These are phyloP conservation scores for Trichosurus vulpecula DNA, from an alignment of 2,797 vertebrate species.

Conservation along the genomic window DNA sequence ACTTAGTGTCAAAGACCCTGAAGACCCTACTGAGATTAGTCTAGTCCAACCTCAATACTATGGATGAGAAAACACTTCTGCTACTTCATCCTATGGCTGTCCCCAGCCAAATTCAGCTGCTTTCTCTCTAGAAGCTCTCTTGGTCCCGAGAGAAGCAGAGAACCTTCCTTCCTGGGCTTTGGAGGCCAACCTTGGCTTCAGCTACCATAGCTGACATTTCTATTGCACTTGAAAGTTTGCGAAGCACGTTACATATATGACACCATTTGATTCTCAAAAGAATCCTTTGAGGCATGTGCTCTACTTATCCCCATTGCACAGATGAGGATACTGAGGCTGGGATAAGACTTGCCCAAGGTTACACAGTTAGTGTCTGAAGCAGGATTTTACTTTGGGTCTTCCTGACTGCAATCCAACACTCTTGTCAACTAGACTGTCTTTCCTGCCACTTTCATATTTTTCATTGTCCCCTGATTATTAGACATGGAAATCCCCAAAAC, in stretches of 20 bases:
- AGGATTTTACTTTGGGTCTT: neutral
- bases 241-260: neutral
- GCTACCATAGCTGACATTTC: neutral
- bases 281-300: neutral
- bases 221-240: neutral
- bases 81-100: neutral
- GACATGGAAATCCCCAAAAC: neutral
- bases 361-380: neutral
- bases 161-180: neutral
- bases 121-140: neutral
- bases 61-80: neutral
- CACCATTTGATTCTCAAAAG: neutral
- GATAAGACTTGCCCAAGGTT: neutral
- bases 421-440: neutral
- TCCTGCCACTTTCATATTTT: neutral
- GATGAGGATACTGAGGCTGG: neutral
- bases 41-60: neutral
- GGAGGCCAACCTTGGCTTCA: neutral
- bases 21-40: neutral
- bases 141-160: neutral
- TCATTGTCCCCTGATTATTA: neutral
- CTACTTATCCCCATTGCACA: neutral
- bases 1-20: neutral
- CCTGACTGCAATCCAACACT: neutral
- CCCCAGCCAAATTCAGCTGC: neutral